Evolutionary conservation across 1,140 invertebrate genomes (phyloP).

Genomic region (Orussus abietinus): DNA sequence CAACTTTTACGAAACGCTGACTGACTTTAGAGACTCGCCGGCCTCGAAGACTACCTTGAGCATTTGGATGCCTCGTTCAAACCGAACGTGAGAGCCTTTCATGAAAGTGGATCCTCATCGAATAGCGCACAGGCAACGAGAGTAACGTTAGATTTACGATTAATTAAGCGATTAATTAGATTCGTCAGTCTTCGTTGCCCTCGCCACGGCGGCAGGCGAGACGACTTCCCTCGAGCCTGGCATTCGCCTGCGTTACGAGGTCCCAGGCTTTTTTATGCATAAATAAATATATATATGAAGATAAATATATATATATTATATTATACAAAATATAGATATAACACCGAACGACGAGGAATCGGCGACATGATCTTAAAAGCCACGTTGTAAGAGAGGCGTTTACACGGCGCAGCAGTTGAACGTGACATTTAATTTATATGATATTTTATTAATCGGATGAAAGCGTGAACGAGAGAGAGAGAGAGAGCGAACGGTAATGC

Average conservation of each 20-base stretch:
- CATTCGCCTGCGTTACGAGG: conserved; percentile 21
- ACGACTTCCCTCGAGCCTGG: conserved; percentile 18
- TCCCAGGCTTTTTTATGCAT: conserved; percentile 30
- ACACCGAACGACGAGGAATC: neutral
- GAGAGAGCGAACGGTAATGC: no score
- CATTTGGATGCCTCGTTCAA: no score
- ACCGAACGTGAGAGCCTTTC: no score
- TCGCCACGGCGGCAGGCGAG: no score
- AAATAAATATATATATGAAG: conserved; percentile 9
- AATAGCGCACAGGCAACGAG: no score
- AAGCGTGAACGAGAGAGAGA: neutral
- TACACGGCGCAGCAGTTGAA: neutral
- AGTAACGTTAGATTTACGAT: no score
- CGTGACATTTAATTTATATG: conserved; percentile 15
- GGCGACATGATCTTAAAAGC: neutral
- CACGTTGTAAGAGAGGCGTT: neutral
- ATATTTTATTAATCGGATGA: conserved; percentile 12
- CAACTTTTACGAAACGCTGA: no score
- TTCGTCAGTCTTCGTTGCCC: no score
- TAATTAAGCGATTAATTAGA: no score
- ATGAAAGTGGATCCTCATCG: no score
- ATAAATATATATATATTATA: conserved; percentile 18
- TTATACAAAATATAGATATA: conserved; percentile 7
- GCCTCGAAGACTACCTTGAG: no score
- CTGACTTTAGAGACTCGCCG: no score